Evolutionary conservation across 23 tunicate species (phyloP).

Genomic region (Styela clava): DNA sequence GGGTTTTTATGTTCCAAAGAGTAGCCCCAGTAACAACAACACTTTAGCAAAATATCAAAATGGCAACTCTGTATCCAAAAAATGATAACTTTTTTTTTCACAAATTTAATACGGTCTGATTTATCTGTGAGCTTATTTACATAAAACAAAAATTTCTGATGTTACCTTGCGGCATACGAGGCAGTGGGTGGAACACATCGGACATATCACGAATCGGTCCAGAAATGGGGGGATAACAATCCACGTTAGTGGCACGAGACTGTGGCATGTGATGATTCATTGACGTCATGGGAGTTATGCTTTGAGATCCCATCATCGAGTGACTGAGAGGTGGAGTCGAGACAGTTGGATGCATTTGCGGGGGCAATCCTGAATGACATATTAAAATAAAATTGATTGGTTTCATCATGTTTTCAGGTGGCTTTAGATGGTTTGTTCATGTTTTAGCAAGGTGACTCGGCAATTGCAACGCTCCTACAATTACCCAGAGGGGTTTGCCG

Average conservation of each 20-base stretch:
- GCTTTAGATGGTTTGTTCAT: no score
- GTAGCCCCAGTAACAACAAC: no score
- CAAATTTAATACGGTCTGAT: no score
- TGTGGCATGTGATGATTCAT: constrained; percentile 42
- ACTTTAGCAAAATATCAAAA: no score
- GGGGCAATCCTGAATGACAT: background rate
- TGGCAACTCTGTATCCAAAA: no score
- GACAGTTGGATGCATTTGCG: background rate
- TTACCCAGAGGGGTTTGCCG: no score
- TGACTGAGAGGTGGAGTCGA: constrained; percentile 18
- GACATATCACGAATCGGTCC: constrained; percentile 54
- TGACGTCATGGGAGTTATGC: background rate
- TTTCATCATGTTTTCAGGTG: background rate
- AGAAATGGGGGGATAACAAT: constrained; percentile 87
- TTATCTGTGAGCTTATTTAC: no score
- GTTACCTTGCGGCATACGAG: constrained; percentile 10
- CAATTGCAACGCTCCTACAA: no score
- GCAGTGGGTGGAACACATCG: constrained; percentile 13
- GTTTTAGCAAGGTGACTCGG: no score
- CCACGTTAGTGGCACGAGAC: constrained; percentile 43
- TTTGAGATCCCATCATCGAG: background rate
- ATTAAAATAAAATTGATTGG: background rate
- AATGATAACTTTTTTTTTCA: no score
- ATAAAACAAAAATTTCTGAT: no score
- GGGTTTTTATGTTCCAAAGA: no score